These are phyloP conservation scores for Antennarius striatus DNA, from an alignment of 2,113 vertebrate genomes.

Conservation along the genomic window DNA sequence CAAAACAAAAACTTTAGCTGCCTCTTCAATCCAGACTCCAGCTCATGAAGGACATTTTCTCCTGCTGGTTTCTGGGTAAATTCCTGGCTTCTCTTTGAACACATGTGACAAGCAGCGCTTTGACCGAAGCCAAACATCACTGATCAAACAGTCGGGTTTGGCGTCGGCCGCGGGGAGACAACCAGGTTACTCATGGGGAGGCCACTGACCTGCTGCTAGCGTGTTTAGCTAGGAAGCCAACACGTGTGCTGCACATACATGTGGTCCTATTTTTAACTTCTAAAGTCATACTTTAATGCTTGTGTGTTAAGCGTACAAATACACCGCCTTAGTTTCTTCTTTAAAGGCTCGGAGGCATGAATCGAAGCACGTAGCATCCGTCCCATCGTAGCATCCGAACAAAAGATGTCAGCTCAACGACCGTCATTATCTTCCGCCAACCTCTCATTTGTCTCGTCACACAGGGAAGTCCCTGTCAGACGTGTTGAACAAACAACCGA, in stretches of 20 bases:
- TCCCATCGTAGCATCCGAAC: constrained; percentile 48
- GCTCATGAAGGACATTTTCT: constrained; percentile 42
- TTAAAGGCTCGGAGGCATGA: constrained; percentile 4
- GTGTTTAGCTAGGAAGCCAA: constrained; percentile 58
- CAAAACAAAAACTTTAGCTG: constrained; percentile 15
- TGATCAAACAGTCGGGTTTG: constrained; percentile 66
- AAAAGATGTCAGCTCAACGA: constrained; percentile 45
- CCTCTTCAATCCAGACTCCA: constrained; percentile 42
- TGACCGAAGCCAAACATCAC: constrained; percentile 61
- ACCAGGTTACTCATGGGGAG: constrained; percentile 58
- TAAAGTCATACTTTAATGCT: constrained; percentile 28
- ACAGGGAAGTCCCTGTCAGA: constrained; percentile 46
- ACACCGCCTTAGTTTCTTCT: background rate
- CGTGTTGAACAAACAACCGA: constrained; percentile 45
- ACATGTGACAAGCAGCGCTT: constrained; percentile 63
- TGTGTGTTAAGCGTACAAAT: background rate
- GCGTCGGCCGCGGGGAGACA: constrained; percentile 59
- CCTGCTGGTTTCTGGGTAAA: constrained; percentile 50
- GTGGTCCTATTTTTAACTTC: constrained; percentile 29
- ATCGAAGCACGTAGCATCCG: constrained; percentile 12
- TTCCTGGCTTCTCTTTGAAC: constrained; percentile 63
- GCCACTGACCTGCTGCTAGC: constrained; percentile 43
- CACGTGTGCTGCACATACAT: constrained; percentile 54
- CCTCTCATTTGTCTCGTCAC: constrained; percentile 59
- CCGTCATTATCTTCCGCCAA: constrained; percentile 48